Evolutionary conservation across 2,888 invertebrate genomes (phyloP).

Genomic region (Oscheius sp.): DNA sequence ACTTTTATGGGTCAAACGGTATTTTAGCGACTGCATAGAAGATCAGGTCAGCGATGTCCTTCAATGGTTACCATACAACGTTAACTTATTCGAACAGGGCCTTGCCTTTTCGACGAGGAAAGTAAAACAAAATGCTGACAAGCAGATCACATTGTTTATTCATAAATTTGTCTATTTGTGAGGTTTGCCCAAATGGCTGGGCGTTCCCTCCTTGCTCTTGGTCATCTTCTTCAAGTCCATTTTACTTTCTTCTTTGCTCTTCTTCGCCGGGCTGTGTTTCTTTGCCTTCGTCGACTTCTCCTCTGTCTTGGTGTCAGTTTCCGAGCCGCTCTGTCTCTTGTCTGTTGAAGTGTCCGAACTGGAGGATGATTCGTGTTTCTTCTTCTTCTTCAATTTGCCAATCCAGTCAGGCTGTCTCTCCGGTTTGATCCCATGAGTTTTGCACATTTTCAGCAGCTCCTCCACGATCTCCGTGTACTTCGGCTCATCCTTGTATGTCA

Average conservation of each 20-base stretch:
- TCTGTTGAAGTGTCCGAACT: constrained; percentile 20
- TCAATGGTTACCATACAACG: too few species aligned
- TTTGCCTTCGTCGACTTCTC: too few species aligned
- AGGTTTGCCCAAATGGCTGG: too few species aligned
- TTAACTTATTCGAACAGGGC: too few species aligned
- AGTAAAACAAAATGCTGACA: too few species aligned
- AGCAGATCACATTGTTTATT: too few species aligned
- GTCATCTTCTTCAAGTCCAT: too few species aligned
- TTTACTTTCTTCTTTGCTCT: neutral
- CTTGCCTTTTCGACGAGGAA: too few species aligned
- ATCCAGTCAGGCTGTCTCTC: constrained; percentile 46
- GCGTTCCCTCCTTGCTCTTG: neutral
- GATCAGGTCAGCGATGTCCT: too few species aligned
- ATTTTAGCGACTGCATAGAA: too few species aligned
- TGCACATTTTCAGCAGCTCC: neutral
- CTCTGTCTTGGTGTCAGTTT: neutral
- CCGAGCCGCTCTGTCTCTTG: constrained; percentile 23
- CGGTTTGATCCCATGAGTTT: neutral
- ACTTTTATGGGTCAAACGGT: too few species aligned
- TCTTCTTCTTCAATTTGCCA: constrained; percentile 43
- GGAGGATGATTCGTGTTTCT: neutral
- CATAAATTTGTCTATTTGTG: too few species aligned
- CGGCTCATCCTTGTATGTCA: constrained; percentile 19
- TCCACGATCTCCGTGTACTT: constrained; percentile 24
- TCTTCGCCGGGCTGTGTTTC: neutral